Evolutionary conservation across 1,140 invertebrate genomes (phyloP), one percentile per base, ranked within the genome.

Genomic region (Formica selysi): DNA sequence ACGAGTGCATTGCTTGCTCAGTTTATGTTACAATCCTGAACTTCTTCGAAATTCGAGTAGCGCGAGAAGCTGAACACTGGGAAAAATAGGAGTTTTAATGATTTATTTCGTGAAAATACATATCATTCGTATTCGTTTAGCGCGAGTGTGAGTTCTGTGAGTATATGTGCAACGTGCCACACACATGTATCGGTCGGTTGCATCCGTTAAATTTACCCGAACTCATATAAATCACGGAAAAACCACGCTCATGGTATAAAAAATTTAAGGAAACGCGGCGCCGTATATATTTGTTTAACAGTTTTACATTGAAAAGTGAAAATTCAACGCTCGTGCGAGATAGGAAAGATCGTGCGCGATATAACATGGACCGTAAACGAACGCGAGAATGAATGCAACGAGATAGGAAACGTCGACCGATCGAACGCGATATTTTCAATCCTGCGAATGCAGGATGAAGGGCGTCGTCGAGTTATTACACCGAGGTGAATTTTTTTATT

Each of bases 211-310:
- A 62, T 48, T 84, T 61, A 61, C 41, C 19, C 44, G 26, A 26
- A 22, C 61, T 38, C 6, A 7, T 26, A 22, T 26, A 61, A 64
- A 64, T 48, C 29, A 0, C 16, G 8, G 7, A 26, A 61, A 76
- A 36, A 36, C 65, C 59, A 65, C 44, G n/a, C 13, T 71, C 13
- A 19, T n/a, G 61, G 8, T 13, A 54, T 13, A 64, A 68, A 76
- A 85, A 67, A 68, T 85, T 65, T 26, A 44, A 85, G 26, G 36
- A 59, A 67, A n/a, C 38, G 54, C 19, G 10, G 8, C 26, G 48
- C 16, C 13, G 11, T 79, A 44, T 22, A 19, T 48, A 51, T 19
- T 16, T 48, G n/a, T 85, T 79, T 62, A 48, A 8, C 57, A 22
- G n/a, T 62, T 51, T 51, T 19, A 29, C 19, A 36, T 19, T 68